A percentile compares a stretch with the other conserved stretches of the same genome.
Conservation (phyloP, 1,140 invertebrate genomes). For the Drosophila ironensis region DNA sequence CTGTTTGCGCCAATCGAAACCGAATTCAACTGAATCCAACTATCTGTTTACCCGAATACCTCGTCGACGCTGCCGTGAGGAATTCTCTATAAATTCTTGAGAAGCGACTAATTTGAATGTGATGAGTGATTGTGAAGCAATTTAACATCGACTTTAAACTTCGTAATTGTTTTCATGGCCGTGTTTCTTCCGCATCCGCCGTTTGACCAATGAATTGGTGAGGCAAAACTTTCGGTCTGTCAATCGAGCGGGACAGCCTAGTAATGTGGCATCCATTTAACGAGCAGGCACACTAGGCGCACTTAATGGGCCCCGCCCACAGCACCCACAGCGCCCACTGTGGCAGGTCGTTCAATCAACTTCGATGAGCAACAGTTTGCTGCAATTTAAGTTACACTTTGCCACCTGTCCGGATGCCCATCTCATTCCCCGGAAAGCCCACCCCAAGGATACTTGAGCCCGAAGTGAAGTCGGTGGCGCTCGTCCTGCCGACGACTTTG, state of each 20-base stretch:
- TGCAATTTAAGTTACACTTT: slow-evolving; percentile 73
- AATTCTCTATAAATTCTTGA: too few species aligned
- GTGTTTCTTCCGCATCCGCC: neutral
- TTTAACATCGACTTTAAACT: too few species aligned
- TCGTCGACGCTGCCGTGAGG: too few species aligned
- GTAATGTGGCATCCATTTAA: slow-evolving; percentile 33
- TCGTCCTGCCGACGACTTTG: slow-evolving; percentile 24
- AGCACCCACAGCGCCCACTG: neutral
- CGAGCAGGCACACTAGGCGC: slow-evolving; percentile 19
- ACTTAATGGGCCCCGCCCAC: slow-evolving; percentile 25
- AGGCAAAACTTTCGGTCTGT: slow-evolving; percentile 24
- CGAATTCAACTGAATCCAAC: slow-evolving; percentile 3
- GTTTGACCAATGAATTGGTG: slow-evolving; percentile 24
- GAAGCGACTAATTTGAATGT: too few species aligned
- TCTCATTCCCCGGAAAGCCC: neutral
- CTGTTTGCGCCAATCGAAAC: neutral
- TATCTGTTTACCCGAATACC: neutral
- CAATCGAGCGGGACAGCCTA: slow-evolving; percentile 11
- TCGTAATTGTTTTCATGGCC: neutral
- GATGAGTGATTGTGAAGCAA: too few species aligned
- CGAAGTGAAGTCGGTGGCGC: slow-evolving; percentile 9
- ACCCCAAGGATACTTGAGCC: neutral
- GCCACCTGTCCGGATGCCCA: slow-evolving; percentile 45
- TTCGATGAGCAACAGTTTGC: slow-evolving; percentile 72
- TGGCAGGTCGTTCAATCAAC: slow-evolving; percentile 31